Conservation (phyloP, 2,888 invertebrate genomes). For the Chrysotoxum bicinctum region DNA sequence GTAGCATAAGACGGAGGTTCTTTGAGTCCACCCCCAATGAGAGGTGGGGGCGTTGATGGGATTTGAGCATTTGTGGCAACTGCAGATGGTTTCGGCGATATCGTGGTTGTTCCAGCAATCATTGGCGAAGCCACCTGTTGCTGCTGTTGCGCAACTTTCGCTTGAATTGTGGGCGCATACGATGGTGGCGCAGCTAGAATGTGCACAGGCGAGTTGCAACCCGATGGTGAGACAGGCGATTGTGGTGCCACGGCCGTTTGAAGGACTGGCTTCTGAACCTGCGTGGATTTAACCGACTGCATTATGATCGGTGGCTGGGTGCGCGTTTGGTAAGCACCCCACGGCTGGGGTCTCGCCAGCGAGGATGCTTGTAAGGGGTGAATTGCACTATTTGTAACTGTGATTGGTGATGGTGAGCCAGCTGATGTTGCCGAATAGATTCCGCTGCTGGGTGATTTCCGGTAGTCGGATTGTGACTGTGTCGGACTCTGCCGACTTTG, state of each 20-base stretch:
- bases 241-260: constrained; percentile 98
- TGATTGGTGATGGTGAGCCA: constrained; percentile 92
- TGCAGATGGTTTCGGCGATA: constrained; percentile 81
- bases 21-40: constrained; percentile 83
- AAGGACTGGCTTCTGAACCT: constrained; percentile 96
- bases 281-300: constrained; percentile 97
- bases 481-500: constrained; percentile 94
- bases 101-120: constrained; percentile 78
- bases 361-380: constrained; percentile 84
- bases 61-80: constrained; percentile 73
- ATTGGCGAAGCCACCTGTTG: constrained; percentile 82
- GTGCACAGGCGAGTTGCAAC: constrained; percentile 81
- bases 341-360: constrained; percentile 88
- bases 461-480: constrained; percentile 88
- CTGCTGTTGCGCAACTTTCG: constrained; percentile 78
- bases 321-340: constrained; percentile 92
- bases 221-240: constrained; percentile 86
- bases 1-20: constrained; percentile 96
- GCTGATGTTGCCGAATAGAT: constrained; percentile 93
- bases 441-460: constrained; percentile 93
- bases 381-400: constrained; percentile 84
- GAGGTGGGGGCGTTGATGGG: constrained; percentile 83
- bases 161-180: constrained; percentile 89
- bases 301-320: constrained; percentile 97
- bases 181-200: constrained; percentile 88